Conservation (phyloP, 2,113 vertebrate species). For the human region GRCh38 chr2:42080501-42081000, state of each 20-base stretch:
- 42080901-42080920: not conserved
- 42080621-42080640: not conserved
- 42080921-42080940: not conserved
- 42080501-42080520: not conserved
- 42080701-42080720: not conserved
- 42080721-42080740: not conserved
- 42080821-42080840: not conserved
- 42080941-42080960: not conserved
- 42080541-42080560: not conserved
- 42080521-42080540: not conserved
- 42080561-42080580: not conserved
- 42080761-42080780: not conserved
- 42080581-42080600: not conserved
- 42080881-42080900: not conserved
- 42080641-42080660: not conserved
- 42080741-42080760: not conserved
- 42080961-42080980: not conserved
- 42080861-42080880: not conserved
- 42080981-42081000: not conserved
- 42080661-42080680: not conserved
- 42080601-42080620: constrained; percentile 23
- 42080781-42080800: not conserved
- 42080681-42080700: not conserved
- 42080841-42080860: not conserved
- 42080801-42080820: not conserved